A percentile compares a stretch with the other conserved stretches of the same genome.
phyloP scores from a whole-genome alignment of 1,140 invertebrate species.

The Trachelipus rathkii region DNA sequence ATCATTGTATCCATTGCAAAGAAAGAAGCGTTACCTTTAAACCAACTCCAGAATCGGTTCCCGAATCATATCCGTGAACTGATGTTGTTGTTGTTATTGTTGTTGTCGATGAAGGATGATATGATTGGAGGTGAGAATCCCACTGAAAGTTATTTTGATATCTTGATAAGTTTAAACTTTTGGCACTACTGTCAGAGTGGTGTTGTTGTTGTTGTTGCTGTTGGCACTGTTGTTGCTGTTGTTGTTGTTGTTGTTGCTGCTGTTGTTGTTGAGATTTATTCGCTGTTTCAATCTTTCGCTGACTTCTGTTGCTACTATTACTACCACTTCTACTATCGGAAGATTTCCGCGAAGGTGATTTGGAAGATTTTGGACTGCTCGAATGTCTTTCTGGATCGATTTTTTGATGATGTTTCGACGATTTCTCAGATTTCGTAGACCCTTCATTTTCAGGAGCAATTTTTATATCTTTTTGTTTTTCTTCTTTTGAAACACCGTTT shows the following conservation, averaged over 20 bases:
- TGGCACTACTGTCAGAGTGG: slow-evolving; percentile 22
- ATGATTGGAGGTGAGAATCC: slow-evolving; percentile 38
- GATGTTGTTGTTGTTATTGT: neutral
- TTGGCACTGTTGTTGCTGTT: slow-evolving; percentile 24
- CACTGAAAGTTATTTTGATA: slow-evolving; percentile 36
- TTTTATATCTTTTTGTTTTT: slow-evolving; percentile 28
- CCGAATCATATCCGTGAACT: slow-evolving; percentile 42
- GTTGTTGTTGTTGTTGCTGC: slow-evolving; percentile 21
- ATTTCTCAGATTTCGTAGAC: slow-evolving; percentile 20
- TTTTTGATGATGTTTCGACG: slow-evolving; percentile 33
- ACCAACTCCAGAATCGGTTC: slow-evolving; percentile 43
- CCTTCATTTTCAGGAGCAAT: slow-evolving; percentile 1
- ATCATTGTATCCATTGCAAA: too few relatives aligned
- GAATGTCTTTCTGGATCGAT: slow-evolving; percentile 35
- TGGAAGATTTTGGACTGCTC: slow-evolving; percentile 33
- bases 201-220: slow-evolving; percentile 26
- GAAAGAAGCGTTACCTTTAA: slow-evolving; percentile 29
- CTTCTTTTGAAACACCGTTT: slow-evolving; percentile 22
- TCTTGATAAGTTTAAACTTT: slow-evolving; percentile 18
- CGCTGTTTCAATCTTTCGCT: neutral
- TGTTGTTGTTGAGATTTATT: slow-evolving; percentile 27
- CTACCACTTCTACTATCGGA: slow-evolving; percentile 28
- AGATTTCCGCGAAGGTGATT: slow-evolving; percentile 33
- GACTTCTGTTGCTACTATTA: slow-evolving; percentile 34
- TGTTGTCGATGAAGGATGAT: slow-evolving; percentile 18